A percentile compares a stretch with the other conserved stretches of the same genome.
Conservation (phyloP, 2,113 vertebrate genomes). For the Brachyistius frenatus region DNA sequence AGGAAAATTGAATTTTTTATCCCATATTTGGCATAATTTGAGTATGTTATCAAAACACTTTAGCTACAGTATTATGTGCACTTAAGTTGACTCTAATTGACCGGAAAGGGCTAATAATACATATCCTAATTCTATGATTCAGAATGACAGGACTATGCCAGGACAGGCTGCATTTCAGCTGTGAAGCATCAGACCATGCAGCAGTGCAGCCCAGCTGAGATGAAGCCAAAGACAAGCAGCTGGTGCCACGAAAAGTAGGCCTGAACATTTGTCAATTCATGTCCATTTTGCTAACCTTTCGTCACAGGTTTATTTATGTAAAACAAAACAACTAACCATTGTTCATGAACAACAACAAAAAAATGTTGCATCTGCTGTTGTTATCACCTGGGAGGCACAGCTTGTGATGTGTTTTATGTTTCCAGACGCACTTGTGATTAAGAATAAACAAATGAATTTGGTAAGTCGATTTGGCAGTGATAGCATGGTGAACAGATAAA, state of each 20-base stretch:
- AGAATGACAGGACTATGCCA: neutral
- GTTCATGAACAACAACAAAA: neutral
- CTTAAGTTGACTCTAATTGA: slow-evolving; percentile 21
- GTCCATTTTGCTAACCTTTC: slow-evolving; percentile 1
- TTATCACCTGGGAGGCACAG: slow-evolving; percentile 8
- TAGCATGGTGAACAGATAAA: slow-evolving; percentile 14
- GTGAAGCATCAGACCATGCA: slow-evolving; percentile 8
- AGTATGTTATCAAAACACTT: slow-evolving; percentile 7
- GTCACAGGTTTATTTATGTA: neutral
- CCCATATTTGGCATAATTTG: slow-evolving; percentile 22
- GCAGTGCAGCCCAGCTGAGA: neutral
- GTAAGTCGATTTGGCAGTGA: neutral
- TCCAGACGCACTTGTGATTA: neutral
- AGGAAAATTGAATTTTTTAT: slow-evolving; percentile 21
- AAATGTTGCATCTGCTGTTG: neutral
- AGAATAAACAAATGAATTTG: slow-evolving; percentile 2
- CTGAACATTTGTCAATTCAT: slow-evolving; percentile 12
- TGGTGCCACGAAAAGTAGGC: neutral
- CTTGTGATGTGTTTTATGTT: slow-evolving; percentile 15
- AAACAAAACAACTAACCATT: neutral
- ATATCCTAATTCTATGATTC: slow-evolving; percentile 13
- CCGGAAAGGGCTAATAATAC: slow-evolving; percentile 15
- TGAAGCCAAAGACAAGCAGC: slow-evolving; percentile 19
- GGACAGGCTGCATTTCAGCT: slow-evolving; percentile 6
- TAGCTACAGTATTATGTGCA: neutral